phyloP scores from a whole-genome alignment of 1,140 invertebrate species.

The Bombus picipes region DNA sequence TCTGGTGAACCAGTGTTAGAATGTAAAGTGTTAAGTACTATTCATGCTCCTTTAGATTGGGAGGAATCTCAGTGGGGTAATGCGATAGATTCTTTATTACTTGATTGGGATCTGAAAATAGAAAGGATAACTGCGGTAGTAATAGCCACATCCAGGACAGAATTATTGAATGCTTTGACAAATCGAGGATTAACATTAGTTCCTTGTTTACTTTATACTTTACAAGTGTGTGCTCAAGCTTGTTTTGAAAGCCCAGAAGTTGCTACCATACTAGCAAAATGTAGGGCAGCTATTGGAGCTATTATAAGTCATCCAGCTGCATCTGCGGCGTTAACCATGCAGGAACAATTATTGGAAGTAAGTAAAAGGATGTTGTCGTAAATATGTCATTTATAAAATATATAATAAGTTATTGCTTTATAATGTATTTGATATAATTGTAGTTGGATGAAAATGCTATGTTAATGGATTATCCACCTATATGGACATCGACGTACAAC shows the following conservation, averaged over 20 bases:
- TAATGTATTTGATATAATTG: conserved; percentile 46
- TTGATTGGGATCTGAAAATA: conserved; percentile 80
- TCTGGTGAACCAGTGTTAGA: conserved; percentile 74
- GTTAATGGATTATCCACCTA: conserved; percentile 79
- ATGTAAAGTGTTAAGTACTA: conserved; percentile 76
- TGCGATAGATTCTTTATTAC: conserved; percentile 77
- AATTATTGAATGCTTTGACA: conserved; percentile 76
- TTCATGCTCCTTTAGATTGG: conserved; percentile 77
- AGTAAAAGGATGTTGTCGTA: not conserved
- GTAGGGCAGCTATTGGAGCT: conserved; percentile 79
- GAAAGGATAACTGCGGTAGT: conserved; percentile 82
- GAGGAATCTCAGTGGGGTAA: conserved; percentile 77
- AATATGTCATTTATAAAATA: not conserved
- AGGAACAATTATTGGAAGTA: conserved; percentile 82
- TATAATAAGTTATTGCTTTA: conserved; percentile 9
- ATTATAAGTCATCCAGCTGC: conserved; percentile 76
- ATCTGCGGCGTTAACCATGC: conserved; percentile 74
- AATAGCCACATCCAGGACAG: conserved; percentile 75
- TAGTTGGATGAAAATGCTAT: conserved; percentile 80
- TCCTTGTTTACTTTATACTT: conserved; percentile 81
- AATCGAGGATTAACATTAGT: conserved; percentile 77
- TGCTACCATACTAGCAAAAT: conserved; percentile 77
- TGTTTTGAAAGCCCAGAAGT: conserved; percentile 81
- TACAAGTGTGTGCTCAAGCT: conserved; percentile 81
- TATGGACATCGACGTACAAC: conserved; percentile 83